Evolutionary conservation across 2,888 invertebrate genomes (phyloP), one percentile per base, ranked within the genome.

Genomic region (Polymixis flavicincta): DNA sequence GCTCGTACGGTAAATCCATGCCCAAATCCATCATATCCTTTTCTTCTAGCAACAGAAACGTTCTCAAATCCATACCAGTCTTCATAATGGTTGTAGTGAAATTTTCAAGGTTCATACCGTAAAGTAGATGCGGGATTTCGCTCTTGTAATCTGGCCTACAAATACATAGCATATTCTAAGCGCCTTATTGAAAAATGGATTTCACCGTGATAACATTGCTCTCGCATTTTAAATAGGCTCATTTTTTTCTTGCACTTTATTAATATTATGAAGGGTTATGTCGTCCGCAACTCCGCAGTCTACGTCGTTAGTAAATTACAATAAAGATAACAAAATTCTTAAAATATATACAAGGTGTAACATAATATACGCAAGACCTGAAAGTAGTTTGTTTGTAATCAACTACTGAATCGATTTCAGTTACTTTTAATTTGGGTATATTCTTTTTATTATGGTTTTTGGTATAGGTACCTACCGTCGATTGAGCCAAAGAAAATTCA

Each of bases 41-140:
- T 65, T 97, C 97, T 84, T 97, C 96, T 59, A 97, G 87, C 55
- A 97, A 92, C 8, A 98, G 89, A 86, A 98, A 97, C 2, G 94
- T 94, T 74, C 95, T 94, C 32, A 98, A 93, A 88, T 95, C 94
- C 80, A 97, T 96, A 14, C 95, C 92, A 72, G 92, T 94, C 22
- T 96, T 93, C 68, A 93, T 87, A 81, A 98, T 96, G 5, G 94
- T 70, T 4, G 93, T 88, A 1, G 93, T 92, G 50, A 97, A 92
- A 54, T 92, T 92, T 83, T 97, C 97, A 87, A 97, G 97, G 78
- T 96, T 96, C 96, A 97, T 97, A 5, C 97, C 97, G 85, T 96
- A 96, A 0, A 98, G 92, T 3, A 98, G 95, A 74, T 95, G 92
- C 11, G 93, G 94, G 78, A 98, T 95, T 92, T 98, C 97, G 59